Percentiles rank a stretch among this genome's conserved stretches.
phyloP scores from a whole-genome alignment of 2,888 invertebrate genomes.

The Drosophila mulleri region DNA sequence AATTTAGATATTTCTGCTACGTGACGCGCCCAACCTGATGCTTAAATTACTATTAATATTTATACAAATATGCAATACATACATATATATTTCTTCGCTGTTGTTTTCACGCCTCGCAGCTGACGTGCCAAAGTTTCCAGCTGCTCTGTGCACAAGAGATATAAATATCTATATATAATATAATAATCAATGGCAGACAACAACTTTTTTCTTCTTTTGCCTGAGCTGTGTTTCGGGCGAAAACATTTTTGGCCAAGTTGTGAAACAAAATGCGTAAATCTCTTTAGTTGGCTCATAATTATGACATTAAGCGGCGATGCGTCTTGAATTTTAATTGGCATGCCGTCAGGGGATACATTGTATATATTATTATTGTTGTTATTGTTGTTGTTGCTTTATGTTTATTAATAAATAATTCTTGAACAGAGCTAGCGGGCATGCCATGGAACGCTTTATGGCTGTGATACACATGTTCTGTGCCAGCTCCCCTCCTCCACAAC shows the following conservation, averaged over 20 bases:
- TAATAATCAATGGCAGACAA: conserved; percentile 67
- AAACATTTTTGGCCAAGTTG: conserved; percentile 45
- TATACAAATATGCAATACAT: conserved; percentile 32
- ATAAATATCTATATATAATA: background rate
- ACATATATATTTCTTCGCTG: conserved; percentile 4
- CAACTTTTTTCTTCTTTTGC: conserved; percentile 29
- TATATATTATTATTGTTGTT: conserved; percentile 50
- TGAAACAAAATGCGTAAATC: conserved; percentile 80
- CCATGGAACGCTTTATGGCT: conserved; percentile 56
- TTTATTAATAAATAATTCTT: conserved; percentile 77
- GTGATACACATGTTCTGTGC: conserved; percentile 56
- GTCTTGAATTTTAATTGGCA: conserved; percentile 78
- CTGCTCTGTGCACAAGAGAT: conserved; percentile 37
- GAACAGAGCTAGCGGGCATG: conserved; percentile 22
- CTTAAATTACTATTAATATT: conserved; percentile 69
- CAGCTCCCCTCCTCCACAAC: conserved; percentile 7
- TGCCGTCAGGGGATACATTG: conserved; percentile 30
- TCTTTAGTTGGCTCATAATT: conserved; percentile 81
- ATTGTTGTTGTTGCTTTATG: conserved; percentile 46
- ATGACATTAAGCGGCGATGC: conserved; percentile 79
- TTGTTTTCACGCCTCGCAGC: conserved; percentile 67
- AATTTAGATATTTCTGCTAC: conserved; percentile 72
- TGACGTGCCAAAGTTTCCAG: conserved; percentile 64
- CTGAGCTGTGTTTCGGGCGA: conserved; percentile 16
- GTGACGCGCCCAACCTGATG: conserved; percentile 61